Base-by-base conservation (phyloP, 2,113 vertebrate genomes). In the Brachirus orientalis region DNA sequence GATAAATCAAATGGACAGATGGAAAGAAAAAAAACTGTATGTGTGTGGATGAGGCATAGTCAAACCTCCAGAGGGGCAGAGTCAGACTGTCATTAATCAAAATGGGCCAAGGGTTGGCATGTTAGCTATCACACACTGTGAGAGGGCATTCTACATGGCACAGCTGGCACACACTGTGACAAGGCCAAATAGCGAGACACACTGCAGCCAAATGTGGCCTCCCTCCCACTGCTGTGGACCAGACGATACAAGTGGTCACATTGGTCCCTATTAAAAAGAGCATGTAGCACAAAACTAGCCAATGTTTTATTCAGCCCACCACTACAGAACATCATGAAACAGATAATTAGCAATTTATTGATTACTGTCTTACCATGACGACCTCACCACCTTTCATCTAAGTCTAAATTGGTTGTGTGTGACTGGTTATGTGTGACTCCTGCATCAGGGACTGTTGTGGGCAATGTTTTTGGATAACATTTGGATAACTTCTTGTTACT, bases 71-170 rank as follows among this genome's bases (percentile, higher is more conserved):
- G 14, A 37, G 72, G 60, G 62, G 55, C 14, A 12, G 7, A 1
- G 22, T 12, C 44, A 20, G 28, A 35, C 60, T 12, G 8, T 75
- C 80, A 83, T 89, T 82, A 77, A 79, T 86, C 80, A 86, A 66
- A 20, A 64, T 2, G 55, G 75, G 82, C 74, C 82, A 65, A 46
- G 36, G 77, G 72, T 75, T 67, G 69, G 46, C 69, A 43, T 75
- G 84, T 85, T 79, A 63, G 79, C 65, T 7, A 51, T 76, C 79
- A 36, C 68, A 67, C 28, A 54, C 74, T 86, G 84, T 54, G 79
- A 84, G 65, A 72, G 74, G 79, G 55, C 72, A 73, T 52, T 19
- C 37, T 56, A 5, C 63, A 69, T 37, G 64, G 59, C 59, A 69
- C 79, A 72, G 79, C 80, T 82, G 78, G 75, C 52, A 1, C 28